Base-by-base conservation (phyloP, 2,113 vertebrate species). In the Xenopus laevis region DNA sequence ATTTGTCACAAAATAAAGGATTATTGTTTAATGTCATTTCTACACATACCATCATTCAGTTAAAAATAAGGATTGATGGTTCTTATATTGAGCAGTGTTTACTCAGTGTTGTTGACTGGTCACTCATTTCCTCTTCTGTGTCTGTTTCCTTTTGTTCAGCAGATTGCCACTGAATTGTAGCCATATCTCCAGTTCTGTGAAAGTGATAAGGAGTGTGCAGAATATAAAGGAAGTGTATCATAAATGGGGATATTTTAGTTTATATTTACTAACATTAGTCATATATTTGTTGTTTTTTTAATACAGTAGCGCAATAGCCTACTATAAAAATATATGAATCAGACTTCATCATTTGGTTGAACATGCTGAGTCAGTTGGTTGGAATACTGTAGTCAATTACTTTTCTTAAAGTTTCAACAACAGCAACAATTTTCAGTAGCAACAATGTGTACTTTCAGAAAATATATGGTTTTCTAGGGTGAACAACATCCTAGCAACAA, bases 61-160 rank as follows among this genome's bases (percentile, higher is more conserved):
- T 40, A 40, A 40, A 16, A 50, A 50, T 61, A 30, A 61, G 21
- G 59, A 23, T 27, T 61, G 23, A 61, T 13, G 20, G 4, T 61
- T 11, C 13, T 21, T 61, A 30, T 13, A 10, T 23, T 61, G 59
- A 21, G 59, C 21, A 58, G 59, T 61, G 23, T 63, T 63, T 63
- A 63, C 30, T 40, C 61, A 33, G 27, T 30, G 30, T 33, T 33
- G 13, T 3, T 13, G 17, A 40, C 61, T 63, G 61, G 30, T 40
- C 30, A 63, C 23, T 63, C 30, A 63, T 63, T 63, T 63, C 61
- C 23, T 63, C 11, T 33, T 16, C 27, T 63, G 13, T 33, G 15
- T 63, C 61, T 61, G 59, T 61, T 61, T 61, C 59, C 59, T 61
- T 23, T 6, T 61, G 27, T 63, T 27, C 15, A 63, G 61, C 61